Percentiles rank a stretch among this genome's conserved stretches.
phyloP scores from a whole-genome alignment of 1,140 invertebrate genomes.

The Drosophila pachea region DNA sequence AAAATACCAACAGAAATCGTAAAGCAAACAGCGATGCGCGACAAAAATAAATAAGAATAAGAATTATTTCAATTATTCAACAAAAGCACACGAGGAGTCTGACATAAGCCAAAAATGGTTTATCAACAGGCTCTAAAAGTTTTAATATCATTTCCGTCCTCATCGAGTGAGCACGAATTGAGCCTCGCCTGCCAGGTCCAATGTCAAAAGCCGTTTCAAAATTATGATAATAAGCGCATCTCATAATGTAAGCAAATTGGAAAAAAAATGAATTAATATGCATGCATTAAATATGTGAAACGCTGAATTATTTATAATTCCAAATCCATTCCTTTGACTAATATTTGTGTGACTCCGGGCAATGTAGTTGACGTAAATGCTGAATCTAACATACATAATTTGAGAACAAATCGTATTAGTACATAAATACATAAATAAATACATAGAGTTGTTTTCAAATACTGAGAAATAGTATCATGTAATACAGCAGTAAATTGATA shows the following conservation, averaged over 20 bases:
- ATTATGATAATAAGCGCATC: slow-evolving; percentile 29
- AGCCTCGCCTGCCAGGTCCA: slow-evolving; percentile 53
- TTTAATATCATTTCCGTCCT: slow-evolving; percentile 68
- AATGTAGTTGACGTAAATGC: too few relatives aligned
- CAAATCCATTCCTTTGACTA: too few relatives aligned
- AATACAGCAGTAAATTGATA: too few relatives aligned
- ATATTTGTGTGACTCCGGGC: too few relatives aligned
- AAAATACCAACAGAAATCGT: slow-evolving; percentile 42
- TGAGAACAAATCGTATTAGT: too few relatives aligned
- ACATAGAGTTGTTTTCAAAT: too few relatives aligned
- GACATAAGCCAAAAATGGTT: slow-evolving; percentile 22
- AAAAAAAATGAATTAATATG: too few relatives aligned
- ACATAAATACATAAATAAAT: too few relatives aligned
- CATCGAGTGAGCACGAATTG: slow-evolving; percentile 63
- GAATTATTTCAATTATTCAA: slow-evolving; percentile 63
- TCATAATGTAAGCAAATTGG: background rate
- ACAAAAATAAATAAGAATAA: slow-evolving; percentile 54
- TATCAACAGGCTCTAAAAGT: slow-evolving; percentile 48
- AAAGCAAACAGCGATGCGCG: slow-evolving; percentile 10
- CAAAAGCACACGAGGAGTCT: slow-evolving; percentile 17
- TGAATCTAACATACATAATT: too few relatives aligned
- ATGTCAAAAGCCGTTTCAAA: slow-evolving; percentile 44
- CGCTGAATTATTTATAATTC: too few relatives aligned
- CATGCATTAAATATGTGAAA: too few relatives aligned
- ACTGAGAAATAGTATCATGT: too few relatives aligned